Conservation (phyloP, 2,113 vertebrate species). For the Shinisaurus crocodilurus region DNA sequence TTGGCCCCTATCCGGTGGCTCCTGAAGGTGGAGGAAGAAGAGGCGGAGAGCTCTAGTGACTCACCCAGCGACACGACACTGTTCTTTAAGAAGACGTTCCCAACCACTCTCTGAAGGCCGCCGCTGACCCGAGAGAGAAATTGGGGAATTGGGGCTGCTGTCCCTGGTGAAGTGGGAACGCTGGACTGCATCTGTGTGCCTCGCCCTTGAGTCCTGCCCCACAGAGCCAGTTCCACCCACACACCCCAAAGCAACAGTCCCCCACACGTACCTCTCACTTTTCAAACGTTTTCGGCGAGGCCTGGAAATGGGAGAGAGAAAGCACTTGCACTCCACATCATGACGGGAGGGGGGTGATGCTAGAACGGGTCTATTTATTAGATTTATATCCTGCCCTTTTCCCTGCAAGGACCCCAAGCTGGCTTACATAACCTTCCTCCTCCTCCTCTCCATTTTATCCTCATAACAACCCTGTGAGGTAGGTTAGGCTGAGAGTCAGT, state of each 20-base stretch:
- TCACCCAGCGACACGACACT: not conserved
- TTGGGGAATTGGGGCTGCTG: not conserved
- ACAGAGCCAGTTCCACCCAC: not conserved
- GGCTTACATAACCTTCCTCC: no score
- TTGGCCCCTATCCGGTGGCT: not conserved
- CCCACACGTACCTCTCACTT: conserved; percentile 8
- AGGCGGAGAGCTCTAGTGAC: not conserved
- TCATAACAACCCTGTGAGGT: no score
- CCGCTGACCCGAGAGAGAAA: no score
- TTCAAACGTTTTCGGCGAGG: conserved; percentile 12
- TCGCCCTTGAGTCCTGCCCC: not conserved
- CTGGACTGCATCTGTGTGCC: no score
- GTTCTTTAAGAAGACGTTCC: no score
- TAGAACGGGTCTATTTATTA: no score
- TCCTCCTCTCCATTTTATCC: no score
- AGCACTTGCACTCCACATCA: not conserved
- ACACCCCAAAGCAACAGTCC: not conserved
- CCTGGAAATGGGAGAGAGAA: not conserved
- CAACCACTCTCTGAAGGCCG: no score
- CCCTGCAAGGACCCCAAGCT: no score
- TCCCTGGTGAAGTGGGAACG: not conserved
- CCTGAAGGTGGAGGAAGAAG: not conserved
- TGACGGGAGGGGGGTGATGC: no score
- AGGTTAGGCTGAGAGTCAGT: no score
- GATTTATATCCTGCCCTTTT: no score